Base-by-base conservation (phyloP, 2,113 vertebrate species). In the Chroicocephalus ridibundus region DNA sequence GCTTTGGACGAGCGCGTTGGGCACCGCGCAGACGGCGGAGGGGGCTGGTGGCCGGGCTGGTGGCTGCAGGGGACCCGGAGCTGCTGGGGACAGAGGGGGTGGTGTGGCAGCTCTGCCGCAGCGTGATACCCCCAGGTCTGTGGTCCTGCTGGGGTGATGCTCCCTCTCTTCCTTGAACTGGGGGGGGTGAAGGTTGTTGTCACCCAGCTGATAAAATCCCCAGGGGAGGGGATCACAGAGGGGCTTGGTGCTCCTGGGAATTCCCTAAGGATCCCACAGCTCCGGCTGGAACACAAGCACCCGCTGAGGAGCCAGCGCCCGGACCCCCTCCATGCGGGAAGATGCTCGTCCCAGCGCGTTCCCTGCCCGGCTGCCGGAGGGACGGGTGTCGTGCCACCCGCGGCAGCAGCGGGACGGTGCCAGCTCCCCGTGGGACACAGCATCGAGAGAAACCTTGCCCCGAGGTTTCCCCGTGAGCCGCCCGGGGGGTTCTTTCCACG, bases 391-490 rank as follows among this genome's bases (percentile, higher is more conserved):
- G 3, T n/a, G 31, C 46, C 60, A 11, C 32, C 26, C 15, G 0
- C 0, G 4, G 58, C 78, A 51, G n/a, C 49, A 44, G 42, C 24
- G 1, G 34, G 64, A 47, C 1, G 8, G 60, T 42, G 22, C 71
- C 58, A 54, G 3, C 58, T 15, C 72, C 17, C 0, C 3, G 0
- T 0, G 49, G 58, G 54, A 25, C 2, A 4, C 64, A 57, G 15
- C 20, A 4, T 2, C 0, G 5, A 42, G 55, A 69, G 2, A 38
- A 75, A 55, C 29, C 54, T 12, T 24, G 13, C 32, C 11, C 46
- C 5, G 68, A 72, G 44, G 2, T 40, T 55, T 72, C 31, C 52
- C 29, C 9, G 5, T 0, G 24, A 83, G 27, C 44, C 29, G 15
- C 55, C 2, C 6, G 0, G 1, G 29, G 57, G 57, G 6, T 58